These are phyloP conservation scores for Cyphomyrus discorhynchus DNA, from an alignment of 2,113 vertebrate genomes.

Conservation along the genomic window DNA sequence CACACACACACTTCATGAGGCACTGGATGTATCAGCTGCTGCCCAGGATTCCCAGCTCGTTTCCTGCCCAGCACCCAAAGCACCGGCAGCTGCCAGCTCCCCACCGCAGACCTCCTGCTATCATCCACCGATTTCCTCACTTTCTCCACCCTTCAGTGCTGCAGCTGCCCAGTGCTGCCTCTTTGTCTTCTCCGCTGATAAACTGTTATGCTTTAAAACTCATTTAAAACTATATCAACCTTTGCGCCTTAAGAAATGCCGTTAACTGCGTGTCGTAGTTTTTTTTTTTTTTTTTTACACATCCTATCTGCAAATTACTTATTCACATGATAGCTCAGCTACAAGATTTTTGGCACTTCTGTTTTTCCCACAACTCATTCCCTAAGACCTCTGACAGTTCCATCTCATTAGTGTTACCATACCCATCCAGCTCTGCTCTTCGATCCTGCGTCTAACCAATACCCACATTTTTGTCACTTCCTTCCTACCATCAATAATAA, in stretches of 20 bases:
- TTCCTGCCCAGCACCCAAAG: neutral
- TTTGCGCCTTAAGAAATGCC: neutral
- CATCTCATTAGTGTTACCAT: too few relatives aligned
- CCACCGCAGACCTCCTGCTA: neutral
- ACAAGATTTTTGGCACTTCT: neutral
- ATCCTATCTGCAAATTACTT: neutral
- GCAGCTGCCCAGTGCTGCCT: neutral
- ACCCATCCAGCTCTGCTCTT: too few relatives aligned
- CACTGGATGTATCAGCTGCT: neutral
- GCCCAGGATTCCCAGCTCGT: neutral
- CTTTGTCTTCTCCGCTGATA: neutral
- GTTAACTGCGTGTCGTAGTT: neutral
- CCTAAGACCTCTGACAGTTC: too few relatives aligned
- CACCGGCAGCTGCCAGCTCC: neutral
- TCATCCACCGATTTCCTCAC: neutral
- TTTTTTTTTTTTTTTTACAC: neutral
- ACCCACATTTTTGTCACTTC: neutral
- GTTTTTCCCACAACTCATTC: too few relatives aligned
- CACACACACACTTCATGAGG: neutral
- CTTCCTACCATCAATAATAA: neutral
- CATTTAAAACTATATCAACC: neutral
- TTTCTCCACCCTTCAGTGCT: neutral
- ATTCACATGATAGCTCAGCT: neutral
- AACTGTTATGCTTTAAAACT: neutral
- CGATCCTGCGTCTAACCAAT: too few relatives aligned